phyloP scores from a whole-genome alignment of 1,140 invertebrate species.

The Drosophila ohnishii region DNA sequence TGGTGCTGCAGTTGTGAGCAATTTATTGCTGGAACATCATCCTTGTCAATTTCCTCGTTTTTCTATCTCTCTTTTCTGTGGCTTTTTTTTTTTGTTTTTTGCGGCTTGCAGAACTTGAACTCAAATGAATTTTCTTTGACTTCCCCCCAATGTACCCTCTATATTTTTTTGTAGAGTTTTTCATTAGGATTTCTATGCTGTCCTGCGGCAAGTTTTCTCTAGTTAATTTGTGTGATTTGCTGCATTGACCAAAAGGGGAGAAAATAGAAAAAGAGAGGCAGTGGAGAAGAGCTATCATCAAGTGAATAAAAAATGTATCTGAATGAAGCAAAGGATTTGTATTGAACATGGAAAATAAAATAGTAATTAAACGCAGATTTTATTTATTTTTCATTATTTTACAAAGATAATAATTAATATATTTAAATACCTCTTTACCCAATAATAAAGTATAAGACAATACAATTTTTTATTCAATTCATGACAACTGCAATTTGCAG shows the following conservation, averaged over 20 bases:
- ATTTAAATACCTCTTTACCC: not conserved
- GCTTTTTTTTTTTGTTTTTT: constrained; percentile 64
- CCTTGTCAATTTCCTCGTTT: constrained; percentile 30
- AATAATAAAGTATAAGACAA: not conserved
- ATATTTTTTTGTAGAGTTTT: constrained; percentile 49
- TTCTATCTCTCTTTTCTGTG: not conserved
- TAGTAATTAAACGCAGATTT: not conserved
- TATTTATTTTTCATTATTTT: not conserved
- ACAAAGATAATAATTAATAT: not conserved
- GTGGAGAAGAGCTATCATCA: constrained; percentile 7
- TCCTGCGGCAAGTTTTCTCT: constrained; percentile 77
- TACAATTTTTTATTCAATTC: not conserved
- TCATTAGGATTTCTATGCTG: constrained; percentile 65
- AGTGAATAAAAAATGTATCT: not conserved
- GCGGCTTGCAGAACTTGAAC: constrained; percentile 46
- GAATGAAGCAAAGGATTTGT: not conserved
- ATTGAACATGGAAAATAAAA: not conserved
- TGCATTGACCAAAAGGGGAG: constrained; percentile 44
- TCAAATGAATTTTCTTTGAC: constrained; percentile 50
- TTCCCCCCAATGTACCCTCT: not conserved
- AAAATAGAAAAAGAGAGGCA: not conserved
- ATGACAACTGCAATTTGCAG: constrained; percentile 65
- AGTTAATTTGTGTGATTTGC: constrained; percentile 79
- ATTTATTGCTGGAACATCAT: constrained; percentile 67
- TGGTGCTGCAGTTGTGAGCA: constrained; percentile 68